phyloP scores from a whole-genome alignment of 2,888 invertebrate genomes.

The Clanis bilineata region DNA sequence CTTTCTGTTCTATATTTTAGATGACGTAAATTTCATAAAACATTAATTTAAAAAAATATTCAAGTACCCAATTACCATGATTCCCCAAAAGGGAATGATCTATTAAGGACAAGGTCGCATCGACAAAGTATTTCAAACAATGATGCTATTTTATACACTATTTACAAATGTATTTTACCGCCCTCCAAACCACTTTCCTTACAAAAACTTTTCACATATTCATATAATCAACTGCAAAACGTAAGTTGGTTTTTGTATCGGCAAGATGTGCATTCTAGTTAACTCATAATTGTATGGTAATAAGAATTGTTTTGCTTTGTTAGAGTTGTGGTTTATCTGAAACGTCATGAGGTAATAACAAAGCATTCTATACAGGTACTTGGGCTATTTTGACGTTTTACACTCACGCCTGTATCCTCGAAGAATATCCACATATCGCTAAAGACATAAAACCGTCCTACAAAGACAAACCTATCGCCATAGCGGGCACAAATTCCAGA shows the following conservation, averaged over 20 bases:
- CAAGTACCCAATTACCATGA: not conserved
- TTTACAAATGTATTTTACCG: not conserved
- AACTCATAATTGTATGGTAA: not conserved
- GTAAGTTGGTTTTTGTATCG: not conserved
- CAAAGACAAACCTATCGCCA: too few species aligned
- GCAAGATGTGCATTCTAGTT: not conserved
- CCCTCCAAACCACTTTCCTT: not conserved
- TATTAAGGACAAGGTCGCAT: slow-evolving; percentile 37
- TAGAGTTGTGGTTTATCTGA: too few species aligned
- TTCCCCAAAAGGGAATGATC: slow-evolving; percentile 22
- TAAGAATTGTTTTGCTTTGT: not conserved
- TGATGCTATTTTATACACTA: not conserved
- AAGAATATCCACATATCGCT: too few species aligned
- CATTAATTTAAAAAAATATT: too few species aligned
- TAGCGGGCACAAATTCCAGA: too few species aligned
- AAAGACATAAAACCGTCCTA: too few species aligned
- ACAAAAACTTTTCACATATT: not conserved
- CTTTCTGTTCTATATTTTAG: too few species aligned
- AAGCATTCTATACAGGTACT: not conserved
- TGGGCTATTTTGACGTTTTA: too few species aligned
- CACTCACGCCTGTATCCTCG: too few species aligned
- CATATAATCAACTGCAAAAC: not conserved
- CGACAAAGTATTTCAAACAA: not conserved
- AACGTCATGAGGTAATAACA: too few species aligned
- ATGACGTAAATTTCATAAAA: too few species aligned